Evolutionary conservation across 2,888 invertebrate species (phyloP), one percentile per base, ranked within the genome.

Genomic region (Caenorhabditis becei): DNA sequence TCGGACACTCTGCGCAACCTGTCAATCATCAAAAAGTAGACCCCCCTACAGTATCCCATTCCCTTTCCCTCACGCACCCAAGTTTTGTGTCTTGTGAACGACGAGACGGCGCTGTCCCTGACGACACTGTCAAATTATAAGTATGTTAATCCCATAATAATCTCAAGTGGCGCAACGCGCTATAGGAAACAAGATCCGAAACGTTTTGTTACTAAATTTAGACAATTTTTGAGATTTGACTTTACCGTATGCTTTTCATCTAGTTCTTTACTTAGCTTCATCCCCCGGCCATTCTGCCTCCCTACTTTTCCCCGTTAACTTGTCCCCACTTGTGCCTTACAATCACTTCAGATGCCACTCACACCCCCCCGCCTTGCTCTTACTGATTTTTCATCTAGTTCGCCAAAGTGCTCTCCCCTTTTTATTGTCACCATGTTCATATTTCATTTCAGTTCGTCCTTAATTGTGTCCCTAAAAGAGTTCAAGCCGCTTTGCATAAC

Each of bases 1-100:
- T 79, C 78, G 7, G 82, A 82, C 32, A 82, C 82, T 2, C 61
- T 82, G 2, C 61, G 71, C 8, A 82, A 82, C n/a, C 32, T 82
- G 35, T 69, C 66, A 0, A 26, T 78, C 16, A 70, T 74, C 47
- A 82, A 82, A 35, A 82, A 82, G 23, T 82, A 63, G 56, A 14
- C 7, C 4, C 32, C 32, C 5, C 32, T 32, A 28, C 10, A 26
- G 32, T 41, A 32, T n/a, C 11, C 37, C 10, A 23, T 59, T 24
- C 35, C 23, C 11, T 24, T 54, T 26, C 16, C 20, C 0, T 18
- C 24, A 37, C 32, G 32, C 32, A 32, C 10, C 32, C 32, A 32
- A 32, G 32, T 32, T 41, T 41, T 41, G 41, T 41, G 41, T 41
- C 41, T 41, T 41, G 10, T 41, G 41, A 23, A 16, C 26, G 20